Evolutionary conservation across 2,797 vertebrate genomes (phyloP), one percentile per base, ranked within the genome.

Genomic region (Rallus crepitans): DNA sequence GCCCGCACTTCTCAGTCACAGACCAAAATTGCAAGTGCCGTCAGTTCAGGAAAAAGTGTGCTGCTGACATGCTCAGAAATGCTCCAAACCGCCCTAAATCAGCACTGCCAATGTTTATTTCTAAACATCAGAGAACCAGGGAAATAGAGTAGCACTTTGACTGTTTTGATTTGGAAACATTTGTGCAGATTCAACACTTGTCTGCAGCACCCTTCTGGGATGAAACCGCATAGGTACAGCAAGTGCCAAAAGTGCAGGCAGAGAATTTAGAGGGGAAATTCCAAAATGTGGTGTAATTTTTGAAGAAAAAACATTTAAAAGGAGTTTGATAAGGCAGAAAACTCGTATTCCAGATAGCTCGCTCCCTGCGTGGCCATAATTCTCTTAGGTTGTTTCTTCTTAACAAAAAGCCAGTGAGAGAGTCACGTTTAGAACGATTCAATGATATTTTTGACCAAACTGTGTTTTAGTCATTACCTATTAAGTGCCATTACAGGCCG

Each of bases 101-200:
- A 97, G 85, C 79, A 82, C 77, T 97, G 92, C 93, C 96, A 97
- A 94, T 97, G 93, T 97, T 98, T 98, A 97, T 95, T 97, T 93
- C 96, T 96, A 98, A 98, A 95, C 92, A 96, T 96, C 95, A 95
- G 95, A 97, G 95, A 96, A 96, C 68, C 87, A 82, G 94, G 86
- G 91, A 97, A 97, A 96, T 92, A 88, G 82, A 89, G 94, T 87
- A 96, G 94, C 77, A 92, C 94, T 97, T 72, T 68, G 66, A 87
- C 91, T 95, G 94, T 82, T 97, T 93, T 85, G 57, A 82, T 94
- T 96, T 96, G 96, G 95, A 97, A 97, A 89, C 90, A 73, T 91
- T 97, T 94, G 79, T 97, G 97, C 97, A 95, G 96, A 96, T 83
- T 96, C 97, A 96, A 94, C 93, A 92, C 96, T 96, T 95, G 97